Percentiles rank a stretch among this genome's conserved stretches.
phyloP scores from a whole-genome alignment of 2,888 invertebrate species.

The Drosophila antonietae region DNA sequence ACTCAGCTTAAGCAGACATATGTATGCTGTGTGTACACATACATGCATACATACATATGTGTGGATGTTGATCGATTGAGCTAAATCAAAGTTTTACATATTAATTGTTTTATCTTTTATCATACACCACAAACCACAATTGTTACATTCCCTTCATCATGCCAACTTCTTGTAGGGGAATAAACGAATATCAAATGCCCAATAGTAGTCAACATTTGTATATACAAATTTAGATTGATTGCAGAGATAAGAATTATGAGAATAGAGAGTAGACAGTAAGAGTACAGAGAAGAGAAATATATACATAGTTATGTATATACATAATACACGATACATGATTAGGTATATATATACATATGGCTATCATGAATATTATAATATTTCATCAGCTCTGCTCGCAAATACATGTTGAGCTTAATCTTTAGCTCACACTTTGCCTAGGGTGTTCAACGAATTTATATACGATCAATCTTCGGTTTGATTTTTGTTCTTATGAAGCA shows the following conservation, averaged over 20 bases:
- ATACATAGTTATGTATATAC: too few species aligned
- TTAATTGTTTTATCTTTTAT: slow-evolving; percentile 29
- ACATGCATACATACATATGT: background rate
- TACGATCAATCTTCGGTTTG: too few species aligned
- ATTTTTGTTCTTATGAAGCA: too few species aligned
- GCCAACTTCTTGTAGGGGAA: background rate
- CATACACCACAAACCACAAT: slow-evolving; percentile 2
- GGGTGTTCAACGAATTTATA: too few species aligned
- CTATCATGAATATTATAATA: too few species aligned
- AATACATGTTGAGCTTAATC: too few species aligned
- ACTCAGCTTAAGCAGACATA: slow-evolving; percentile 12
- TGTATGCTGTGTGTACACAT: background rate
- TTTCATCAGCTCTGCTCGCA: too few species aligned
- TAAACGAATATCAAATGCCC: slow-evolving; percentile 2
- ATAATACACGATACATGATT: too few species aligned
- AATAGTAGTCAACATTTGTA: background rate
- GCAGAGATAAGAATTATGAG: background rate
- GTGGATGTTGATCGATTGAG: slow-evolving; percentile 19
- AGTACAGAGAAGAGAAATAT: too few species aligned
- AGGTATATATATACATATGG: too few species aligned
- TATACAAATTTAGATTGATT: background rate
- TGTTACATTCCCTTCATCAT: background rate
- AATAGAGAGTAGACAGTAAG: background rate
- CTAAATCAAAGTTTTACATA: slow-evolving; percentile 8
- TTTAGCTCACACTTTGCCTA: too few species aligned